phyloP scores from a whole-genome alignment of 1,140 invertebrate genomes.

The Drosophila azteca region DNA sequence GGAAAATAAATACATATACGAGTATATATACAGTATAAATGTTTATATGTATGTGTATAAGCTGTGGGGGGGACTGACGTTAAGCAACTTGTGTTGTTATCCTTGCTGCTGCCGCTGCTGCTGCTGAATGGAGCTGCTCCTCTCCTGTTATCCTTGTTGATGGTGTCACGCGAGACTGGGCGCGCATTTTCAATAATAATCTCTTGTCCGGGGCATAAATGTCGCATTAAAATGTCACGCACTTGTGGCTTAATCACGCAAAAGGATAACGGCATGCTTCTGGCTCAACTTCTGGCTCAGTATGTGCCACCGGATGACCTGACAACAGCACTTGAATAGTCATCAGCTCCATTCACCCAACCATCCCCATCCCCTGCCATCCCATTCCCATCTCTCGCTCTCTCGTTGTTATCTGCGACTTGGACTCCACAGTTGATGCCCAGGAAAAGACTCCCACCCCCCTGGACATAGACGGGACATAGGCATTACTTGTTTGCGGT shows the following conservation, averaged over 20 bases:
- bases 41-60: constrained; percentile 20
- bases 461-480: background rate
- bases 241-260: constrained; percentile 80
- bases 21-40: no score
- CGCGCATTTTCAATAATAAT: constrained; percentile 78
- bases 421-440: background rate
- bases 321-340: constrained; percentile 52
- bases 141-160: constrained; percentile 29
- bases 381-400: background rate
- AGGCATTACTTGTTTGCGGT: constrained; percentile 78
- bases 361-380: background rate
- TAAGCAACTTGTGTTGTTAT: constrained; percentile 56
- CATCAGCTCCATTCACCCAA: background rate
- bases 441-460: background rate
- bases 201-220: constrained; percentile 79
- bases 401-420: constrained; percentile 33
- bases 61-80: constrained; percentile 43
- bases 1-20: constrained; percentile 75
- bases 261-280: constrained; percentile 65
- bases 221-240: constrained; percentile 81
- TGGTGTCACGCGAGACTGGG: constrained; percentile 47
- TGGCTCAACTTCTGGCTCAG: background rate
- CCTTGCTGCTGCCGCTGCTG: constrained; percentile 39
- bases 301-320: background rate
- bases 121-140: constrained; percentile 9